Percentiles rank a stretch among this genome's conserved stretches.
phyloP scores from a whole-genome alignment of 2,113 vertebrate genomes.

The Leptodactylus fuscus region DNA sequence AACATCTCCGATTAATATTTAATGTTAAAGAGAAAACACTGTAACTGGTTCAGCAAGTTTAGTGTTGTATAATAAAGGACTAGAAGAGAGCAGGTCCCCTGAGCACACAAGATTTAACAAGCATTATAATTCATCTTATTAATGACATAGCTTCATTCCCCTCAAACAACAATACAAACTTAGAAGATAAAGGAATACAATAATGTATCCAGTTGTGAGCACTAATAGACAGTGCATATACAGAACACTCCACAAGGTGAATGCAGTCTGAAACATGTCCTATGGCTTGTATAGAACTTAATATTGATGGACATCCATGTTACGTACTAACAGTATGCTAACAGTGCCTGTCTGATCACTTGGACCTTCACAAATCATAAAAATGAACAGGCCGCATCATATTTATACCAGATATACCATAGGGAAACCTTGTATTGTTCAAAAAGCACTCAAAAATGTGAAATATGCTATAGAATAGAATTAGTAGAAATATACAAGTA shows the following conservation, averaged over 20 bases:
- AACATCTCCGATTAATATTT: conserved; percentile 44
- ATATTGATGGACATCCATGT: neutral
- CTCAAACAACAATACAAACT: conserved; percentile 36
- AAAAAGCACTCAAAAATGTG: no score
- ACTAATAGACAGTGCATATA: neutral
- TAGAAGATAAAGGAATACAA: neutral
- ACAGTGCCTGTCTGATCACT: no score
- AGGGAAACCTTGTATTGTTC: no score
- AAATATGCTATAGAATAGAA: no score
- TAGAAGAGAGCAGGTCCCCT: conserved; percentile 30
- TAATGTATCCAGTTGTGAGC: neutral
- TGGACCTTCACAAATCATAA: neutral
- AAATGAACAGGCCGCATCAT: neutral
- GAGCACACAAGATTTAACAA: conserved; percentile 45
- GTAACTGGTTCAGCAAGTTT: conserved; percentile 54
- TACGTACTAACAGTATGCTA: neutral
- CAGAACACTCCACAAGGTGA: neutral
- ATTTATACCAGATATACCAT: no score
- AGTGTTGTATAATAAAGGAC: conserved; percentile 30
- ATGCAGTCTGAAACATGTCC: neutral
- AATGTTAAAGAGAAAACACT: conserved; percentile 55
- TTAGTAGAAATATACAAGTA: no score
- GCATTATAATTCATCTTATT: conserved; percentile 43
- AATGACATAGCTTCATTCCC: conserved; percentile 34
- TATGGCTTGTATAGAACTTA: neutral